phyloP scores from a whole-genome alignment of 2,113 vertebrate species.

The Turdus rufiventris region DNA sequence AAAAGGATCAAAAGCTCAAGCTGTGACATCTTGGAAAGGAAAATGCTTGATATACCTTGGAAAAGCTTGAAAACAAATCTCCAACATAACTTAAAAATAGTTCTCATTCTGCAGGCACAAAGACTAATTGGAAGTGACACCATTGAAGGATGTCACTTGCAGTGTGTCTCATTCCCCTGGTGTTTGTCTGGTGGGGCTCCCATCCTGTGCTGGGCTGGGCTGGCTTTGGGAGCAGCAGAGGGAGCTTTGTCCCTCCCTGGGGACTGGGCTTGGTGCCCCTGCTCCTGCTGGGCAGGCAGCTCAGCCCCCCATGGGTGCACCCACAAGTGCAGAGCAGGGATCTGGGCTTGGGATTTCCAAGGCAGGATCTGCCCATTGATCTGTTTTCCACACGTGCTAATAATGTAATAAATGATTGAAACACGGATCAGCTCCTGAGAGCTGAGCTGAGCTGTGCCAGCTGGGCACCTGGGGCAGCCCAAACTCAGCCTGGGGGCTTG shows the following conservation, averaged over 20 bases:
- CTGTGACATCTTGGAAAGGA: not conserved
- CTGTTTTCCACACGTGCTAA: not conserved
- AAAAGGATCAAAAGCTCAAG: not conserved
- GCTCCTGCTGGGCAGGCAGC: not conserved
- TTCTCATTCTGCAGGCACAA: not conserved
- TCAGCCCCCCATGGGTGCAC: not conserved
- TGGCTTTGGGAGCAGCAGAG: fast-evolving
- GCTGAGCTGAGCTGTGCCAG: not conserved
- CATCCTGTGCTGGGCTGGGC: fast-evolving
- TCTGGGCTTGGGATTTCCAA: not conserved
- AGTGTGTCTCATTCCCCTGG: not conserved
- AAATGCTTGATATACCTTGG: not conserved
- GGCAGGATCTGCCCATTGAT: not conserved
- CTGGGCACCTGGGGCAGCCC: not conserved
- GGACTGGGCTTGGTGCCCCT: not conserved
- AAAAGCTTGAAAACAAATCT: not conserved
- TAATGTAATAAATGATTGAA: not conserved
- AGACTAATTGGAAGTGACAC: not conserved
- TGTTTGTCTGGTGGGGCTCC: not conserved
- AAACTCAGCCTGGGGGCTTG: not conserved
- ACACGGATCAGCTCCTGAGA: not conserved
- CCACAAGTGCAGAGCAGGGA: not conserved
- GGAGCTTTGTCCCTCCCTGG: fast-evolving
- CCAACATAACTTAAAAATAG: not conserved
- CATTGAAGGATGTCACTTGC: not conserved